Percentiles rank a stretch among this genome's conserved stretches.
Evolutionary conservation across 2,113 vertebrate genomes (phyloP).

Genomic region (Alethe diademata): DNA sequence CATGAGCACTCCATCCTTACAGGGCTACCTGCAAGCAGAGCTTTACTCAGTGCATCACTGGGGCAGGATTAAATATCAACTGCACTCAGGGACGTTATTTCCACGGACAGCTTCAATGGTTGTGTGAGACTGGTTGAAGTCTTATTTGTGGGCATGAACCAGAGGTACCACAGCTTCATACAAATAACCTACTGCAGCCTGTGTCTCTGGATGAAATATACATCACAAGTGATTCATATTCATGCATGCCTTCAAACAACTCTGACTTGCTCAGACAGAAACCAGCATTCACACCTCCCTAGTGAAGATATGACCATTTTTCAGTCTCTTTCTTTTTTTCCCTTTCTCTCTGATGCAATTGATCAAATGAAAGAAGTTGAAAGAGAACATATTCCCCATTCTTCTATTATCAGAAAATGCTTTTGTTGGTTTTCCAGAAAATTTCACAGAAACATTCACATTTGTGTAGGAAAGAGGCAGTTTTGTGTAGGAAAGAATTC

Average conservation of each 20-base stretch:
- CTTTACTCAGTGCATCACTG: not conserved
- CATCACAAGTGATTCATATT: conserved; percentile 29
- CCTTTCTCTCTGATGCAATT: not conserved
- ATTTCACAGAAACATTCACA: not conserved
- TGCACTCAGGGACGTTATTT: not conserved
- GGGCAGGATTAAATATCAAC: not conserved
- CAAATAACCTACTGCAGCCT: not conserved
- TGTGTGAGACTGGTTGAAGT: not conserved
- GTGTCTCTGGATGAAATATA: not conserved
- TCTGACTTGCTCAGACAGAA: not conserved
- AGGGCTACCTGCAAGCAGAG: not conserved
- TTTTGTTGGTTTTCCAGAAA: not conserved
- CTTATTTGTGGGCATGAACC: not conserved
- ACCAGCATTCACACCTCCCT: not conserved
- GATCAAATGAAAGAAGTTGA: conserved; percentile 6
- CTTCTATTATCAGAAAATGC: not conserved
- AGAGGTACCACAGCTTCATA: not conserved
- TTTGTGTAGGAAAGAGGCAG: not conserved
- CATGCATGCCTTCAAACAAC: conserved; percentile 5
- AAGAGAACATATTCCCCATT: not conserved
- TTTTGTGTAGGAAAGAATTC: not conserved
- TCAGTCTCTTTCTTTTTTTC: not conserved
- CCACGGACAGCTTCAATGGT: not conserved
- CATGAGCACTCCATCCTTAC: not conserved
- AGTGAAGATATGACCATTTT: not conserved